phyloP scores from a whole-genome alignment of 2,113 vertebrate species.

The Jacana jacana region DNA sequence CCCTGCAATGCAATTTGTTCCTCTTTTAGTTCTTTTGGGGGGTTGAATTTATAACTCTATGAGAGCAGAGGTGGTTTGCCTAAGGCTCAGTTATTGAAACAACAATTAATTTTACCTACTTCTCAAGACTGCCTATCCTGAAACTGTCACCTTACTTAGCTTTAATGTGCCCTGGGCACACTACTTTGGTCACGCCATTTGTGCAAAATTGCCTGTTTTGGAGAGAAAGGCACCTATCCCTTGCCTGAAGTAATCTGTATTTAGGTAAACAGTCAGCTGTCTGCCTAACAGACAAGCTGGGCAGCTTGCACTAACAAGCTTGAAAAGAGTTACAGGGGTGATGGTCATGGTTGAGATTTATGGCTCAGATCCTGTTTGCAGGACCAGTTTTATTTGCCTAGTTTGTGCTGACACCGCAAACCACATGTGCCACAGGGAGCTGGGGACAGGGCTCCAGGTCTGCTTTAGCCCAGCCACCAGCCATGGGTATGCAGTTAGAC shows the following conservation, averaged over 20 bases:
- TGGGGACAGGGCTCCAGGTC: not conserved
- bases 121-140: not conserved
- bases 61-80: not conserved
- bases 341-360: not conserved
- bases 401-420: not conserved
- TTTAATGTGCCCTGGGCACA: not conserved
- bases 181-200: rapidly evolving
- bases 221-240: not conserved
- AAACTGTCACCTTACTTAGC: not conserved
- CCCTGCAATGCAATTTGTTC: not conserved
- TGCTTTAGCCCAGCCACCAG: not conserved
- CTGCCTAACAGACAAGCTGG: too few relatives aligned
- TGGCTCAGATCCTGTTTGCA: not conserved
- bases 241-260: not conserved
- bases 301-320: not conserved
- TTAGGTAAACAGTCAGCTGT: not conserved
- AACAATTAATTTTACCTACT: not conserved
- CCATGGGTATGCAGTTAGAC: rapidly evolving
- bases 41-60: not conserved
- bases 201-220: not conserved
- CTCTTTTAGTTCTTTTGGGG: not conserved
- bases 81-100: not conserved
- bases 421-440: rapidly evolving
- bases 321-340: not conserved
- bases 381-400: not conserved